Evolutionary conservation across 2,797 vertebrate species (phyloP).

Genomic region (Tadarida brasiliensis): DNA sequence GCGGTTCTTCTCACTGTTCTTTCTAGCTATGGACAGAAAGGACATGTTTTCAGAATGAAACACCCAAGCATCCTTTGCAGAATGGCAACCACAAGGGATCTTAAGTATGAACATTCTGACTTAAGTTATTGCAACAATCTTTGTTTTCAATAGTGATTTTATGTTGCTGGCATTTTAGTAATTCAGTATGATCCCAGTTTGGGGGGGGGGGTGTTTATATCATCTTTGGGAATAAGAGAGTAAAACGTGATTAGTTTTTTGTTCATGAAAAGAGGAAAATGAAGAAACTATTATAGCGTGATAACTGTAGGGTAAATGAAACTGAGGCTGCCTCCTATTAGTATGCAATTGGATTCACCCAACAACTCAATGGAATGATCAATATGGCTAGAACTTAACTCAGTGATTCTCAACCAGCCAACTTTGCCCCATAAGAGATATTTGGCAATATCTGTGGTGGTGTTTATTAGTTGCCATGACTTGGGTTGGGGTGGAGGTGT

Average conservation of each 20-base stretch:
- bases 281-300: not conserved
- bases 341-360: not conserved
- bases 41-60: constrained; percentile 30
- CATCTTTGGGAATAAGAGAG: constrained; percentile 27
- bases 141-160: constrained; percentile 36
- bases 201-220: not conserved
- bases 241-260: constrained; percentile 19
- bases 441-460: not conserved
- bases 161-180: constrained; percentile 43
- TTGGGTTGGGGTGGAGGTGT: not conserved
- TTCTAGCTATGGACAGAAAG: not conserved
- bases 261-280: constrained; percentile 14
- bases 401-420: not conserved
- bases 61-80: not conserved
- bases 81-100: not conserved
- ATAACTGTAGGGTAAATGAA: not conserved
- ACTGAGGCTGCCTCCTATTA: not conserved
- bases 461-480: not conserved
- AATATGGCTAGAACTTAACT: not conserved
- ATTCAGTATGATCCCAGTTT: not conserved
- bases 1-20: not conserved
- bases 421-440: not conserved
- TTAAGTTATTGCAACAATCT: not conserved
- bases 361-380: not conserved
- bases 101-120: not conserved